Percentiles rank a stretch among this genome's conserved stretches.
These are phyloP conservation scores for Drosophila imparisetae DNA, from an alignment of 2,888 invertebrate genomes.

Conservation along the genomic window DNA sequence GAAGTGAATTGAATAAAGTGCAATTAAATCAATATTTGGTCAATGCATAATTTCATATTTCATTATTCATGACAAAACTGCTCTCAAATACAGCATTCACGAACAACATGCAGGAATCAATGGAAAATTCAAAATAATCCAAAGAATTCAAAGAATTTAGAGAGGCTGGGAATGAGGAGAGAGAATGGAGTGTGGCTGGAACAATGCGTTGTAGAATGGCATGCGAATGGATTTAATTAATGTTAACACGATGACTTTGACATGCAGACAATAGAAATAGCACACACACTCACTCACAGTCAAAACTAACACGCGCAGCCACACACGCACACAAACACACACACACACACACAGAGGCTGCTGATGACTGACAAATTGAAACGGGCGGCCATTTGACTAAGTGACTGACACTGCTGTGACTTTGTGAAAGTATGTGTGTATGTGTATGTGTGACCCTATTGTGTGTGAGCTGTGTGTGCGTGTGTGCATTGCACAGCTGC, in stretches of 20 bases:
- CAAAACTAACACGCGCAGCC: no score
- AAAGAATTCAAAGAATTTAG: not conserved
- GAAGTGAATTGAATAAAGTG: constrained; percentile 4
- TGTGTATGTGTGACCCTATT: constrained; percentile 12
- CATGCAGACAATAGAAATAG: constrained; percentile 73
- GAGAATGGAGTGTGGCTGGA: constrained; percentile 1
- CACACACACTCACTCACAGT: constrained; percentile 13
- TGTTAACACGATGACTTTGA: constrained; percentile 79
- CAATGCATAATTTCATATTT: constrained; percentile 29
- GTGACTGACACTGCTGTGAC: constrained; percentile 60
- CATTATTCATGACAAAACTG: constrained; percentile 34
- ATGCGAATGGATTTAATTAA: constrained; percentile 75
- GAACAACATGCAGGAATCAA: not conserved
- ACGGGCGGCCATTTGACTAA: constrained; percentile 64
- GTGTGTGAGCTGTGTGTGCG: not conserved
- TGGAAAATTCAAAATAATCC: constrained; percentile 54
- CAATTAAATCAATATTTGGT: constrained; percentile 13
- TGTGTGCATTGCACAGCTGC: constrained; percentile 54
- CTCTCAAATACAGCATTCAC: not conserved
- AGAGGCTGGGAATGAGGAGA: not conserved
- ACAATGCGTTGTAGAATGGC: constrained; percentile 50
- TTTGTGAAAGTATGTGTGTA: constrained; percentile 12
- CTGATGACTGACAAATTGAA: constrained; percentile 76
- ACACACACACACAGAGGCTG: constrained; percentile 20
- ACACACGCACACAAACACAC: constrained; percentile 11